phyloP scores from a whole-genome alignment of 2,113 vertebrate species.

The Nycticryphes semicollaris region DNA sequence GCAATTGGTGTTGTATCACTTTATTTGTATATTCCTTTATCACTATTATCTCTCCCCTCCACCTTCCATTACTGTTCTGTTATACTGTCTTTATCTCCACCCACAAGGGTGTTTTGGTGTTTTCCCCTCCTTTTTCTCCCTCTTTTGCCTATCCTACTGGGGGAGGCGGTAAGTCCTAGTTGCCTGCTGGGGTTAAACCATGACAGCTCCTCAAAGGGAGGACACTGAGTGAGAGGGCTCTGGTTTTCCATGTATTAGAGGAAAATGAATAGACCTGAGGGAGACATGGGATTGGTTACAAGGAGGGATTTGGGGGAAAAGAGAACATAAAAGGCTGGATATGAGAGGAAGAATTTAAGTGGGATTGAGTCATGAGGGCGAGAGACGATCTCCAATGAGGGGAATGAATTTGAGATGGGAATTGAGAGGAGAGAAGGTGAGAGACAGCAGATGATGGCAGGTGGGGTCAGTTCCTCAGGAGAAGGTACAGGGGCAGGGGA shows the following conservation, averaged over 20 bases:
- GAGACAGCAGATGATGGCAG: not conserved
- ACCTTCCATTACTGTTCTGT: not conserved
- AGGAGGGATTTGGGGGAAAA: not conserved
- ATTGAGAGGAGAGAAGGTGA: not conserved
- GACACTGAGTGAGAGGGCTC: not conserved
- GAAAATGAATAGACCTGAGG: not conserved
- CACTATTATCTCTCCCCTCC: not conserved
- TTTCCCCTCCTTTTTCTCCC: not conserved
- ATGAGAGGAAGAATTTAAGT: not conserved
- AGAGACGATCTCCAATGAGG: not conserved
- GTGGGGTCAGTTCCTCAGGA: not conserved
- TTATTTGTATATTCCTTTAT: not conserved
- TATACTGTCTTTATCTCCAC: not conserved
- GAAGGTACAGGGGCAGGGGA: not conserved
- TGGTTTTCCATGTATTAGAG: not conserved
- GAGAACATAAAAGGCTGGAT: not conserved
- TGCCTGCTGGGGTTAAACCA: not conserved
- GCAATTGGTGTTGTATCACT: not conserved
- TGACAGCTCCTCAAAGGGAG: not conserved
- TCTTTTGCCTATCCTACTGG: not conserved
- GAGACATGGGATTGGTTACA: not conserved
- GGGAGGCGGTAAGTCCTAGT: not conserved
- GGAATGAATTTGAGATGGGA: not conserved
- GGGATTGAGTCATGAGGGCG: not conserved
- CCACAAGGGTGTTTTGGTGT: no score